Percentiles rank a stretch among this genome's conserved stretches.
Evolutionary conservation across 2,797 vertebrate genomes (phyloP).

Genomic region (Mormyrops boulengeri): DNA sequence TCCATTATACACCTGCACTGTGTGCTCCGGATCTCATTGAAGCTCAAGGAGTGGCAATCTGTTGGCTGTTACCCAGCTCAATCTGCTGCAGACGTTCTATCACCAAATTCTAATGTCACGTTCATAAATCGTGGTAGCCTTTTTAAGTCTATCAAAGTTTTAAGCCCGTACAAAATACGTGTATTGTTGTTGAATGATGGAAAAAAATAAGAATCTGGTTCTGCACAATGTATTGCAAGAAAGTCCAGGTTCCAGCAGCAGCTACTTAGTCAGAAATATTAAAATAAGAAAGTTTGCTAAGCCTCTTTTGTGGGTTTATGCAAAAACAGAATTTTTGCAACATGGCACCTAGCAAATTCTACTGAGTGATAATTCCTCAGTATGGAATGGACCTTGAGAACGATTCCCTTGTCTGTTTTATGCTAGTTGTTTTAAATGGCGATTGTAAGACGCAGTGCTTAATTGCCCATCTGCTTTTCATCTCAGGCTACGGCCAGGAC

Average conservation of each 20-base stretch:
- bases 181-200: not conserved
- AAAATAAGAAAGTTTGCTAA: not conserved
- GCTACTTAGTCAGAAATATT: not conserved
- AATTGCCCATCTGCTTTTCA: conserved; percentile 23
- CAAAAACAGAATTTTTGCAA: conserved; percentile 16
- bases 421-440: not conserved
- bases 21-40: conserved; percentile 34
- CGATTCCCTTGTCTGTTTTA: not conserved
- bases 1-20: not conserved
- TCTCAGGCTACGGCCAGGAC: conserved; percentile 92
- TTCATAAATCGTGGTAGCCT: not conserved
- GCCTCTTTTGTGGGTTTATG: not conserved
- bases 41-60: conserved; percentile 50
- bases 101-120: not conserved
- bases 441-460: not conserved
- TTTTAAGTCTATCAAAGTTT: conserved; percentile 23
- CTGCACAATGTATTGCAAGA: not conserved
- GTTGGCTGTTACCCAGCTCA: conserved; percentile 33
- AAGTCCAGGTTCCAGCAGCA: not conserved
- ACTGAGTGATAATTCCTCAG: conserved; percentile 28
- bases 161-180: not conserved
- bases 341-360: conserved; percentile 23
- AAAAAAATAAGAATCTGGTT: not conserved
- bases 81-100: not conserved
- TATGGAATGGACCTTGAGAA: not conserved